Evolutionary conservation across 2,797 vertebrate genomes (phyloP), one percentile per base, ranked within the genome.

Genomic region (Merluccius polli): DNA sequence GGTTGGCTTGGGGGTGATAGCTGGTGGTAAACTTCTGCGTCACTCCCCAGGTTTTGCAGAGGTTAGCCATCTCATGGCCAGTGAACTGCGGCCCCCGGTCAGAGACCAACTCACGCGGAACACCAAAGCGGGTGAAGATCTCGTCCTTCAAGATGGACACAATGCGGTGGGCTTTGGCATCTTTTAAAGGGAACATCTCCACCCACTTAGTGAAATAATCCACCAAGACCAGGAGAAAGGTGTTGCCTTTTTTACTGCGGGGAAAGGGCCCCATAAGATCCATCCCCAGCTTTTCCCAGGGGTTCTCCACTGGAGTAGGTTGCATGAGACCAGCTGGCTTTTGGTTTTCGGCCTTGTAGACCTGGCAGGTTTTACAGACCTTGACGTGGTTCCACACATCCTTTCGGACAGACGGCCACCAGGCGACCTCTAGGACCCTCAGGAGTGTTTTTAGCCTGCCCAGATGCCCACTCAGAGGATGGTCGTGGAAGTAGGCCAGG

Each of bases 1-100:
- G 35, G 35, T 78, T 83, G 6, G 65, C 65, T n/a, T 75, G 78
- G 0, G 71, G 71, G n/a, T 83, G 78, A 11, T 83, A 78, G 30
- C 48, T 69, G 1, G 72, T 78, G 3, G 72, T 74, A 1, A 74
- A 16, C 30, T 78, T 78, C 8, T 74, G 71, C 0, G 27, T 44
- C 13, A 75, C 67, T 9, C 30, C 71, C 44, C 73, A 81, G 1
- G 11, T 8, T 1, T 48, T 71, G 33, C 65, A 68, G 3, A 81
- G 16, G 1, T 41, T 15, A 0, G 3, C 13, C 15, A 79, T 4
- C 1, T 69, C 2, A 6, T 35, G 0, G 13, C 8, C 12, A 0
- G 73, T 77, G 21, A 73, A 82, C 52, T 79, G 72, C 0, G 75
- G 31, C 3, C 76, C 71, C 5, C 16, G 12, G n/a, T n/a, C n/a